phyloP scores from a whole-genome alignment of 1,140 invertebrate species.

The Anastrepha ludens region DNA sequence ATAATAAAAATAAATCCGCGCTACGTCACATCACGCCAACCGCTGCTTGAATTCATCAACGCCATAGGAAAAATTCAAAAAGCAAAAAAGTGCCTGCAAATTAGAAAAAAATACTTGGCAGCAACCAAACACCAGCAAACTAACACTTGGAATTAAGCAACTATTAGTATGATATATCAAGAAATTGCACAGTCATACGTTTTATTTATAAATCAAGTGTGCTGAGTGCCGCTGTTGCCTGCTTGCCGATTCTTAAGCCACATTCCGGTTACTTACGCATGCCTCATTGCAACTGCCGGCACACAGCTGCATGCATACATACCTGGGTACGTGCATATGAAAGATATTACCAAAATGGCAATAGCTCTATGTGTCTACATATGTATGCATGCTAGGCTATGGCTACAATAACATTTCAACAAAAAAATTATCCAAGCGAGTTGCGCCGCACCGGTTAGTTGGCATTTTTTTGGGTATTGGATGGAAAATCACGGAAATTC shows the following conservation, averaged over 20 bases:
- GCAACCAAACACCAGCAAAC: neutral
- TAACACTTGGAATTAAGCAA: conserved; percentile 12
- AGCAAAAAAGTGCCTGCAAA: neutral
- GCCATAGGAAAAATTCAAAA: no score
- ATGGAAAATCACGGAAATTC: neutral
- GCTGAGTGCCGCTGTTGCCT: neutral
- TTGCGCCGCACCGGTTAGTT: neutral
- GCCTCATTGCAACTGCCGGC: neutral
- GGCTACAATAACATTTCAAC: neutral
- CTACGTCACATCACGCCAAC: neutral
- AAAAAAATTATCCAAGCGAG: no score
- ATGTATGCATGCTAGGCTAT: neutral
- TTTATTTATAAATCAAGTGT: conserved; percentile 25
- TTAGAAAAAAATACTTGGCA: neutral
- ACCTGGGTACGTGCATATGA: neutral
- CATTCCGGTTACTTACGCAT: conserved; percentile 14
- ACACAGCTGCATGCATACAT: neutral
- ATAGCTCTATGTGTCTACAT: neutral
- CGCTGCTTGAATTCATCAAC: no score
- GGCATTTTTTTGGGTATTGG: neutral
- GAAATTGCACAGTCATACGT: conserved; percentile 21
- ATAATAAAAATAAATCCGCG: neutral
- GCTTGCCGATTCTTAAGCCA: neutral
- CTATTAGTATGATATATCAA: conserved; percentile 4
- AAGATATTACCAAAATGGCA: no score